Conservation (phyloP, 2,888 invertebrate genomes). For the Schrankia costaestrigalis region DNA sequence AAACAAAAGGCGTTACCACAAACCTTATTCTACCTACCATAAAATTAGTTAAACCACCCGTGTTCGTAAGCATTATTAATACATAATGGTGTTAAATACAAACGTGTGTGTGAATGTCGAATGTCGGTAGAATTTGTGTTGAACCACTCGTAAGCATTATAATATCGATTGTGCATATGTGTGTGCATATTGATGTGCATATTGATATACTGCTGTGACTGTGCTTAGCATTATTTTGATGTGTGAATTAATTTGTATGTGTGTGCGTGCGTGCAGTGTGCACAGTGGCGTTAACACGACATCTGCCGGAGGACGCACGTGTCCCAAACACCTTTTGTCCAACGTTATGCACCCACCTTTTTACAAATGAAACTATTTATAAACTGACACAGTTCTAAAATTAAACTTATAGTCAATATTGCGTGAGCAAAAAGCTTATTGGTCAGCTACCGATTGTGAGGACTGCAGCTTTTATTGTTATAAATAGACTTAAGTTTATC, state of each 20-base stretch:
- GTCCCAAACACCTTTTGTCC: conserved; percentile 73
- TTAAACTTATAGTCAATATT: conserved; percentile 29
- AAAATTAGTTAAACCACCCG: conserved; percentile 22
- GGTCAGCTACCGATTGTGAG: too few species aligned
- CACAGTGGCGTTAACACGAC: conserved; percentile 36
- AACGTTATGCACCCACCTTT: conserved; percentile 51
- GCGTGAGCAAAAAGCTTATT: too few species aligned
- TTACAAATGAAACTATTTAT: conserved; percentile 65
- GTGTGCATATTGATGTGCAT: conserved; percentile 3
- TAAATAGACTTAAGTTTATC: too few species aligned
- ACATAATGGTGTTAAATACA: too few species aligned
- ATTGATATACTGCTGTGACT: too few species aligned
- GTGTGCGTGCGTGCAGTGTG: conserved; percentile 3
- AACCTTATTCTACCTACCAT: conserved; percentile 25
- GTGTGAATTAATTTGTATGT: background rate
- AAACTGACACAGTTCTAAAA: conserved; percentile 60
- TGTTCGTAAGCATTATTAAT: too few species aligned
- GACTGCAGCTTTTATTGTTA: too few species aligned
- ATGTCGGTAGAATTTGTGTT: too few species aligned
- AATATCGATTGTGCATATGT: conserved; percentile 12
- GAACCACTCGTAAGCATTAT: conserved; percentile 13
- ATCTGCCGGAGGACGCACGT: conserved; percentile 64
- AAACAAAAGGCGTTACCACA: conserved; percentile 20
- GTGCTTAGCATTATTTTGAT: conserved; percentile 2
- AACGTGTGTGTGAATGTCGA: too few species aligned